A percentile compares a stretch with the other conserved stretches of the same genome.
These are phyloP conservation scores for Caenorhabditis elegans DNA, from an alignment of 1,140 invertebrate species.

Conservation along the genomic window DNA sequence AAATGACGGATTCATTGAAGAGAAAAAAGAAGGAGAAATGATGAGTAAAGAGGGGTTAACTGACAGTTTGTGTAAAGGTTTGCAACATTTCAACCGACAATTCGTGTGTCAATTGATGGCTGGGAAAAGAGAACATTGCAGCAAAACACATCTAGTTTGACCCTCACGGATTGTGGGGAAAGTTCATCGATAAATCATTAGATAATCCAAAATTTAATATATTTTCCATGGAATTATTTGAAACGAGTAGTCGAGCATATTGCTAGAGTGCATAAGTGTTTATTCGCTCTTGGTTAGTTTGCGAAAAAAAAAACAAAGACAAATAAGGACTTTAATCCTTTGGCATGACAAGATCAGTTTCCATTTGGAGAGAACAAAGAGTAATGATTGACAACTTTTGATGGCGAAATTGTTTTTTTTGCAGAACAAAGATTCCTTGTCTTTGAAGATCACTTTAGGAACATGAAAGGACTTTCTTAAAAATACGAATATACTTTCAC, in stretches of 20 bases:
- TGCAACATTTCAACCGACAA: slow-evolving; percentile 8
- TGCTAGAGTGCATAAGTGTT: too few relatives aligned
- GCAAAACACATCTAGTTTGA: not conserved
- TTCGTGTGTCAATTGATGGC: not conserved
- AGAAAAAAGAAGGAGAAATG: not conserved
- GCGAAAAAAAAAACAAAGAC: not conserved
- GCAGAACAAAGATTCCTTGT: not conserved
- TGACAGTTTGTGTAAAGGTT: slow-evolving; percentile 17
- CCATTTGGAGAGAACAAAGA: not conserved
- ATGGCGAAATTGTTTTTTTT: not conserved
- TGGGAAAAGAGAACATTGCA: not conserved
- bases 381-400: not conserved
- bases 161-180: too few relatives aligned
- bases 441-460: too few relatives aligned
- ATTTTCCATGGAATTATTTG: too few relatives aligned
- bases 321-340: not conserved
- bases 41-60: not conserved
- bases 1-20: not conserved
- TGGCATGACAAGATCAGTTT: not conserved
- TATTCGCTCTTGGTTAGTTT: too few relatives aligned
- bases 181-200: too few relatives aligned
- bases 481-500: too few relatives aligned
- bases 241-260: too few relatives aligned
- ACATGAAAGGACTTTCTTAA: too few relatives aligned
- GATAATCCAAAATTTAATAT: too few relatives aligned